These are phyloP conservation scores for Dreissena polymorpha DNA, from an alignment of 1,140 invertebrate genomes.

Conservation along the genomic window DNA sequence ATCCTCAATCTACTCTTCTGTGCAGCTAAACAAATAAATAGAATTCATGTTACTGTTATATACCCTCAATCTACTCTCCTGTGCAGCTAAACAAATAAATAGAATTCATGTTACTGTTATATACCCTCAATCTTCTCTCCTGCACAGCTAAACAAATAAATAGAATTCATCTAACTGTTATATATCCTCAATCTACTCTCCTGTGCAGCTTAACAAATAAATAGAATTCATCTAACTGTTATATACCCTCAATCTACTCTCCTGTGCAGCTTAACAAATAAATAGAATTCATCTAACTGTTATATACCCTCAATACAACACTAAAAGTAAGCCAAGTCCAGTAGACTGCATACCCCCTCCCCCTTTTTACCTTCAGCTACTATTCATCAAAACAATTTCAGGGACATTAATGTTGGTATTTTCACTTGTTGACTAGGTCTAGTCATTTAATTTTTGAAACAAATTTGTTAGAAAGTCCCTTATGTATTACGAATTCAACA, in stretches of 20 bases:
- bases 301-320: too few species aligned
- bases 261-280: conserved; percentile 78
- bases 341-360: too few species aligned
- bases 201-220: conserved; percentile 77
- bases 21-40: conserved; percentile 72
- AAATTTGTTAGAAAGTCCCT: too few species aligned
- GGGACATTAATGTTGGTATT: too few species aligned
- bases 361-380: too few species aligned
- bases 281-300: conserved; percentile 28
- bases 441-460: too few species aligned
- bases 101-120: conserved; percentile 15
- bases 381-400: too few species aligned
- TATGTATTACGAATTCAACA: too few species aligned
- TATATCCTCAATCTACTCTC: conserved; percentile 66
- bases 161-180: conserved; percentile 14
- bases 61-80: conserved; percentile 73
- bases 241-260: conserved; percentile 56
- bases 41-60: conserved; percentile 18
- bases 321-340: too few species aligned
- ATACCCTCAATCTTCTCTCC: conserved; percentile 67
- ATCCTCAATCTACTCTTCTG: conserved; percentile 63
- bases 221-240: conserved; percentile 16
- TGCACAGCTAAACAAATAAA: conserved; percentile 77
- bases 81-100: conserved; percentile 75
- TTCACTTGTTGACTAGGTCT: too few species aligned